Evolutionary conservation across 2,113 vertebrate genomes (phyloP).

Genomic region (Cephalopholis sonnerati): DNA sequence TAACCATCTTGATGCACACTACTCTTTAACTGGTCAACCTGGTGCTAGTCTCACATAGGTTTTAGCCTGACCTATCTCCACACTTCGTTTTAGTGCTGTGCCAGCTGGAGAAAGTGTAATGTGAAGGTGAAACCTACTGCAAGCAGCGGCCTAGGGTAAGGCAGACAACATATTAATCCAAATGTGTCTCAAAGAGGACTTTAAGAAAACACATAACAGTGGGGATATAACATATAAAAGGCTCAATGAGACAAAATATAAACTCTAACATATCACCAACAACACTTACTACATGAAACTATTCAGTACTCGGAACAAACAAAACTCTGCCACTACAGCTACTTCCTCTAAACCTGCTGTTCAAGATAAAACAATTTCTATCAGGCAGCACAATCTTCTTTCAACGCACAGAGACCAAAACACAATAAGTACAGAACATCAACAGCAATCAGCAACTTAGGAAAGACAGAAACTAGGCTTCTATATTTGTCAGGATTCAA

Average conservation of each 20-base stretch:
- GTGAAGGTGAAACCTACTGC: too few relatives aligned
- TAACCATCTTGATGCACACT: too few relatives aligned
- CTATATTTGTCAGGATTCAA: slow-evolving; percentile 37
- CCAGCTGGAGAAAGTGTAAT: too few relatives aligned
- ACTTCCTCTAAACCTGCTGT: slow-evolving; percentile 32
- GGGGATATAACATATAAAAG: background rate
- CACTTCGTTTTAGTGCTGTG: too few relatives aligned
- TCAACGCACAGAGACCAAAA: slow-evolving; percentile 20
- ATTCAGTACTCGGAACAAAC: slow-evolving; percentile 24
- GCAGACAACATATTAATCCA: too few relatives aligned
- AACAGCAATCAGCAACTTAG: slow-evolving; percentile 33
- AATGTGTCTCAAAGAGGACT: too few relatives aligned
- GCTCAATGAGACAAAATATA: background rate
- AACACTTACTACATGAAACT: background rate
- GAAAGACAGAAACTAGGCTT: slow-evolving; percentile 22
- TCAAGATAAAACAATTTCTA: slow-evolving; percentile 33
- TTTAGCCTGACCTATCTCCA: too few relatives aligned
- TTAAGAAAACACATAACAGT: too few relatives aligned
- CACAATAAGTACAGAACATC: slow-evolving; percentile 18
- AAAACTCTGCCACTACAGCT: background rate
- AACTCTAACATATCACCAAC: background rate
- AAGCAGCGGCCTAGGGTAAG: too few relatives aligned
- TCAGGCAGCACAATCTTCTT: slow-evolving; percentile 8
- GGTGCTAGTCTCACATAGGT: too few relatives aligned
- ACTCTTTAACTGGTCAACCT: too few relatives aligned